A percentile compares a stretch with the other conserved stretches of the same genome.
Conservation (phyloP, 2,113 vertebrate species). For the Tachuris rubrigastra region DNA sequence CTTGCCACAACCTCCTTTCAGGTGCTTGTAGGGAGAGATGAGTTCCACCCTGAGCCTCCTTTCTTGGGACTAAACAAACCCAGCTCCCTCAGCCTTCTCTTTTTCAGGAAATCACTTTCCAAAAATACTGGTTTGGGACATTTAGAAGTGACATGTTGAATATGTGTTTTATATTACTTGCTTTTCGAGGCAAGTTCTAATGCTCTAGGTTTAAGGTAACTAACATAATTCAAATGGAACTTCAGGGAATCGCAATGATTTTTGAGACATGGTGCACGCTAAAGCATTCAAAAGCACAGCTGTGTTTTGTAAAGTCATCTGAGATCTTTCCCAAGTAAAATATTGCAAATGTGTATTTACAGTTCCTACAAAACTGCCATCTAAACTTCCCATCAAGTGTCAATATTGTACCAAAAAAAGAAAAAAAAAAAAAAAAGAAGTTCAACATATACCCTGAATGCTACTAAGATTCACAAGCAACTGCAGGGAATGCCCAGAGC, state of each 20-base stretch:
- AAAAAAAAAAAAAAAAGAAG: not conserved
- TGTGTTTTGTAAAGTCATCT: not conserved
- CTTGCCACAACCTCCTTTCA: not conserved
- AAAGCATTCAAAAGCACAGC: not conserved
- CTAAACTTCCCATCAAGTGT: not conserved
- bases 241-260: not conserved
- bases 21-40: fast-evolving
- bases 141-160: not conserved
- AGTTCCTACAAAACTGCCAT: not conserved
- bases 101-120: not conserved
- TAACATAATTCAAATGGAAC: not conserved
- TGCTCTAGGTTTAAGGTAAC: not conserved
- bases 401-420: not conserved
- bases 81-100: not conserved
- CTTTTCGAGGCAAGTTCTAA: not conserved
- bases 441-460: not conserved
- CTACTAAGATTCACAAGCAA: not conserved
- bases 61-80: not conserved
- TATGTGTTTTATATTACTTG: not conserved
- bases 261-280: not conserved
- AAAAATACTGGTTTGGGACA: not conserved
- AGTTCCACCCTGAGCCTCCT: not conserved
- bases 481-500: not conserved
- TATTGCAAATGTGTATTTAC: not conserved
- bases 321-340: not conserved